Percentiles rank a stretch among this genome's conserved stretches.
These are phyloP conservation scores for Chionoecetes opilio DNA, from an alignment of 1,140 invertebrate genomes.

Conservation along the genomic window DNA sequence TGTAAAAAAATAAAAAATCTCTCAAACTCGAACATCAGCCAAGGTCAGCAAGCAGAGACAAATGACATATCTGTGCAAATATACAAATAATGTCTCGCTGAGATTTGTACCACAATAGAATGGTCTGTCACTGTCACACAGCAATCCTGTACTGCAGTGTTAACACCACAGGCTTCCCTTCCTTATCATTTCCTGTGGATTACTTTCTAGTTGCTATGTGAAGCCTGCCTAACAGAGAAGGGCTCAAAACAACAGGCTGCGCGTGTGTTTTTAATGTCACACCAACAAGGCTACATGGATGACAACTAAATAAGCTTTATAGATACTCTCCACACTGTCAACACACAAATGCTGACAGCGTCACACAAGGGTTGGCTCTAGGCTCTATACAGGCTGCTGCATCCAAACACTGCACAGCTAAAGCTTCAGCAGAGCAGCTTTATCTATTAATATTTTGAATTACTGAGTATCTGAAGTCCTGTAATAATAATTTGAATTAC, in stretches of 20 bases:
- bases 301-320: background rate
- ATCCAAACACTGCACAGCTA: background rate
- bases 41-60: too few species aligned
- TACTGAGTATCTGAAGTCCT: too few species aligned
- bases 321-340: background rate
- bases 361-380: background rate
- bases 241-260: constrained; percentile 68
- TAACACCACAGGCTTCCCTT: too few species aligned
- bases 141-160: too few species aligned
- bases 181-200: too few species aligned
- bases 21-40: too few species aligned
- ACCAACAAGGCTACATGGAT: constrained; percentile 56
- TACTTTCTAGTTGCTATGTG: background rate
- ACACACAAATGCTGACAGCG: background rate
- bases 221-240: constrained; percentile 35
- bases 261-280: constrained; percentile 68
- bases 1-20: too few species aligned
- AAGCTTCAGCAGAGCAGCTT: background rate
- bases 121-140: too few species aligned
- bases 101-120: too few species aligned
- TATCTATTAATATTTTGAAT: background rate
- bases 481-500: too few species aligned
- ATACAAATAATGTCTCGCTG: too few species aligned
- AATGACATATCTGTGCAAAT: too few species aligned
- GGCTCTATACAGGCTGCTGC: background rate